Evolutionary conservation across 2,888 invertebrate genomes (phyloP).

Genomic region (Syrista parreyssii): DNA sequence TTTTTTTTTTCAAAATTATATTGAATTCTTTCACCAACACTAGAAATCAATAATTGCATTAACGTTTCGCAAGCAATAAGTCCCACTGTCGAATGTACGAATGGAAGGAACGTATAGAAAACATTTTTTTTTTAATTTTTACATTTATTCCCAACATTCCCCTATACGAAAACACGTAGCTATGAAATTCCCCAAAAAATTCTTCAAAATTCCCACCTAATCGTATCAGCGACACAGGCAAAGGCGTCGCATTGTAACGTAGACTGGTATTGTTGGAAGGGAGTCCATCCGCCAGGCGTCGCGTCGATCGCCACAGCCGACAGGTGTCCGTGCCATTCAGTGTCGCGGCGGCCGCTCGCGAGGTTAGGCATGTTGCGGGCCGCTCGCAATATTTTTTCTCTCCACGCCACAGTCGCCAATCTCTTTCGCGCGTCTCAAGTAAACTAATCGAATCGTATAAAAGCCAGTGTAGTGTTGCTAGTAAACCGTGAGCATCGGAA

Average conservation of each 20-base stretch:
- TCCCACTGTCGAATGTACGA: neutral
- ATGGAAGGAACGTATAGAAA: too few relatives aligned
- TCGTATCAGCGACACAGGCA: neutral
- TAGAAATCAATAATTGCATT: neutral
- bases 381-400: conserved; percentile 10
- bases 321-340: conserved; percentile 64
- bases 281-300: conserved; percentile 47
- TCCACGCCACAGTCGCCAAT: neutral
- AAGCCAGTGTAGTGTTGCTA: neutral
- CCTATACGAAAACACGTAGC: neutral
- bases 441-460: neutral
- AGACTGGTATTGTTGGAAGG: neutral
- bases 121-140: too few relatives aligned
- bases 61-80: neutral
- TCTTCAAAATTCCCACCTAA: neutral
- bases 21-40: neutral
- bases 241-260: neutral
- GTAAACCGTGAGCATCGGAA: neutral
- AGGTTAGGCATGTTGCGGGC: conserved; percentile 47
- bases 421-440: neutral
- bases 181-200: neutral
- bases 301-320: conserved; percentile 56
- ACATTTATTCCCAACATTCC: neutral
- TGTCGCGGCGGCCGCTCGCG: conserved; percentile 65
- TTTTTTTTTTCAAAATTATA: neutral